A percentile compares a stretch with the other conserved stretches of the same genome.
Conservation (phyloP, 2,888 invertebrate species). For the Monopis laevigella region DNA sequence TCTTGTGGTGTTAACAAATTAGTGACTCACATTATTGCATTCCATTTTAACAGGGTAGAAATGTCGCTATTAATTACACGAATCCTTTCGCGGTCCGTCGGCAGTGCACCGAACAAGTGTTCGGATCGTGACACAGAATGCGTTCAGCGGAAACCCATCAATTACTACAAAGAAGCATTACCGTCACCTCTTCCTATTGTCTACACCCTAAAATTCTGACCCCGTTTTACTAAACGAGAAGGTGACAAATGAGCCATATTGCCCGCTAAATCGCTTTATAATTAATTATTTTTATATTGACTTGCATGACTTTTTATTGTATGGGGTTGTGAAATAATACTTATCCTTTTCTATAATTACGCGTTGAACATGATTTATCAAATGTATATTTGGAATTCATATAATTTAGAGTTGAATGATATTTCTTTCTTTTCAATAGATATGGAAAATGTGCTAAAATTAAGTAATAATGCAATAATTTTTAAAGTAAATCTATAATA, state of each 20-base stretch:
- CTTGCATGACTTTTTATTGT: not conserved
- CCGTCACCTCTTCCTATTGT: constrained; percentile 20
- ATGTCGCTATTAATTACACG: constrained; percentile 16
- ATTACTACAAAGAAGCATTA: constrained; percentile 21
- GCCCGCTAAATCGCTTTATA: not conserved
- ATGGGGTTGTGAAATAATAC: too few species aligned
- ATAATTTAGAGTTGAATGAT: too few species aligned
- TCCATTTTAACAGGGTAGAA: constrained; percentile 1
- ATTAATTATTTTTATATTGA: not conserved
- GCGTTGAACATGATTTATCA: too few species aligned
- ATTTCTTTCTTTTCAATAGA: too few species aligned
- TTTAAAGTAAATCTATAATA: too few species aligned
- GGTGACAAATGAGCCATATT: constrained; percentile 4
- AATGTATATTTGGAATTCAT: too few species aligned
- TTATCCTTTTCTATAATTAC: too few species aligned
- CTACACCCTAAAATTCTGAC: constrained; percentile 17
- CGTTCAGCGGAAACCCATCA: constrained; percentile 19
- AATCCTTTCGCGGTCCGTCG: constrained; percentile 16
- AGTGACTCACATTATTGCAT: constrained; percentile 7
- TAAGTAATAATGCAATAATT: too few species aligned
- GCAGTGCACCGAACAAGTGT: constrained; percentile 21
- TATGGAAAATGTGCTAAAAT: too few species aligned
- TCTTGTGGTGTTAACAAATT: too few species aligned
- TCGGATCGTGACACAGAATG: constrained; percentile 21
- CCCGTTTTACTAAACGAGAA: constrained; percentile 14